phyloP scores from a whole-genome alignment of 2,797 vertebrate genomes.

The Sarcophilus harrisii region DNA sequence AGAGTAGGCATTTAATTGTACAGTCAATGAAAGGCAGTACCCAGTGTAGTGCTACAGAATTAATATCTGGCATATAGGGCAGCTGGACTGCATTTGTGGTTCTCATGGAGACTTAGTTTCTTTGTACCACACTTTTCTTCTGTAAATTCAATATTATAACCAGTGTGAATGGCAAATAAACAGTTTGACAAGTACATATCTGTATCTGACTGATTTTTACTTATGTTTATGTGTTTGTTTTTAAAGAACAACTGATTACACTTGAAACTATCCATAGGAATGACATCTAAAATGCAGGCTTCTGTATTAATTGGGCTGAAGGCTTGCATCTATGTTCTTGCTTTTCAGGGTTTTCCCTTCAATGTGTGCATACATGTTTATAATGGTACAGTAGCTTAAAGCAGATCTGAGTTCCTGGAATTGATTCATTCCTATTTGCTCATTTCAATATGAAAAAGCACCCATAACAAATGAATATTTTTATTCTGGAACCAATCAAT shows the following conservation, averaged over 20 bases:
- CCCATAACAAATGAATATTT: not conserved
- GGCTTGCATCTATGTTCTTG: not conserved
- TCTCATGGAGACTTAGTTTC: slow-evolving; percentile 73
- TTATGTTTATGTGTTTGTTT: slow-evolving; percentile 49
- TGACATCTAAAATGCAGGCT: rapidly evolving
- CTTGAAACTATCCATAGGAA: not conserved
- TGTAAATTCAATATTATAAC: slow-evolving; percentile 84
- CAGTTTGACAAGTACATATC: slow-evolving; percentile 77
- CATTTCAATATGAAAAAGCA: not conserved
- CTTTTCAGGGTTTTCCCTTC: not conserved
- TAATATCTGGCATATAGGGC: slow-evolving; percentile 72
- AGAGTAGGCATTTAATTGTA: slow-evolving; percentile 50
- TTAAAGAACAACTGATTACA: not conserved
- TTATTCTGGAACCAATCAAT: not conserved
- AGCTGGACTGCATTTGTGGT: slow-evolving; percentile 81
- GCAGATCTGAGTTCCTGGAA: rapidly evolving
- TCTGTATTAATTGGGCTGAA: not conserved
- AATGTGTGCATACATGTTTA: not conserved
- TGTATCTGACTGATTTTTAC: slow-evolving; percentile 36
- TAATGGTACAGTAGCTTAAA: not conserved
- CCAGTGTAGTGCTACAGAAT: slow-evolving; percentile 44
- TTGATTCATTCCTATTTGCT: not conserved
- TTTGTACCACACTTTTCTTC: slow-evolving; percentile 83
- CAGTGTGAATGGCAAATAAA: slow-evolving; percentile 85
- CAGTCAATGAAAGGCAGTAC: slow-evolving; percentile 24